A percentile compares a stretch with the other conserved stretches of the same genome.
Evolutionary conservation across 2,113 vertebrate species (phyloP).

Genomic region (Alexandromys fortis): DNA sequence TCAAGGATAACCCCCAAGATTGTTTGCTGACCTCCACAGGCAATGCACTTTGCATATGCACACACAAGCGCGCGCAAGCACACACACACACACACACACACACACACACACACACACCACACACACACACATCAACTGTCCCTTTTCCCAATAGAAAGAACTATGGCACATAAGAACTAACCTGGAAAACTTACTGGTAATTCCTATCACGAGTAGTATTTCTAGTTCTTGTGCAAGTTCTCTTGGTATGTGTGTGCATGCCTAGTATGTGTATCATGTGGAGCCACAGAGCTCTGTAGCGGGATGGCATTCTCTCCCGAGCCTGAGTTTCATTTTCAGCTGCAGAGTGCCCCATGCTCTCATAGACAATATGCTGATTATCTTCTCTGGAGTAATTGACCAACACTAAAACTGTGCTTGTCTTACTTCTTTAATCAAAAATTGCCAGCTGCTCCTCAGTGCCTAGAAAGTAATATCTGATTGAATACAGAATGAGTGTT

Average conservation of each 20-base stretch:
- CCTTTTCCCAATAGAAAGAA: not conserved
- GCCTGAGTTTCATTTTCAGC: slow-evolving; percentile 26
- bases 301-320: not conserved
- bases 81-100: not conserved
- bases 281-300: not conserved
- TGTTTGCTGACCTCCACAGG: not conserved
- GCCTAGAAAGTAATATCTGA: not conserved
- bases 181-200: not conserved
- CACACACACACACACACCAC: not conserved
- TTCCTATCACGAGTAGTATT: not conserved
- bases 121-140: not conserved
- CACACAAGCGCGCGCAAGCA: not conserved
- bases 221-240: not conserved
- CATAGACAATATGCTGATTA: not conserved
- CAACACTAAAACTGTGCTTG: not conserved
- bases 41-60: too few relatives aligned
- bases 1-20: not conserved
- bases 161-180: not conserved
- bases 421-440: not conserved
- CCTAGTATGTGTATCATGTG: not conserved
- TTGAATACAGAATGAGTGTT: not conserved
- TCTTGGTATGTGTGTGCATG: not conserved
- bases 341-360: not conserved
- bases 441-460: not conserved
- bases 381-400: not conserved